These are phyloP conservation scores for Falco berigora DNA, from an alignment of 2,797 vertebrate species.

Conservation along the genomic window DNA sequence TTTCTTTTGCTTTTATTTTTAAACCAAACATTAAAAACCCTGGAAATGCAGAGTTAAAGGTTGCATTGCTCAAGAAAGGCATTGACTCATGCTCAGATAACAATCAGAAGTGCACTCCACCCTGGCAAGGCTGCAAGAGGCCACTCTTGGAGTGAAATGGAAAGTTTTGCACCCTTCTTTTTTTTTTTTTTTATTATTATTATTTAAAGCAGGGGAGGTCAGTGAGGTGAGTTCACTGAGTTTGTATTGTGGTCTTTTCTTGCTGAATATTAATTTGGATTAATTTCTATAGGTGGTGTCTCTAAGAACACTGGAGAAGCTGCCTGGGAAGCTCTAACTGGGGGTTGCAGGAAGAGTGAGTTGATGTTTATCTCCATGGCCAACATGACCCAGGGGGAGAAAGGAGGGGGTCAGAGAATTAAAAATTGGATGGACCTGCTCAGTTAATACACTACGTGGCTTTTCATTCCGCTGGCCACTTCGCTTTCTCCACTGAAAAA, in stretches of 20 bases:
- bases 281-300: neutral
- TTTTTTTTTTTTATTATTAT: neutral
- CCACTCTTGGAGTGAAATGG: neutral
- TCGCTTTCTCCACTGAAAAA: neutral
- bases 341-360: neutral
- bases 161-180: neutral
- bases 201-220: neutral
- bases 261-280: neutral
- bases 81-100: slow-evolving; percentile 13
- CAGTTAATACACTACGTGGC: neutral
- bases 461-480: neutral
- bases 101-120: neutral
- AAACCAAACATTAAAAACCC: slow-evolving; percentile 1
- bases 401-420: neutral
- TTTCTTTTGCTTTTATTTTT: slow-evolving; percentile 57
- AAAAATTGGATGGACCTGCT: neutral
- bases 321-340: neutral
- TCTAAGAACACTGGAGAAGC: neutral
- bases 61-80: neutral
- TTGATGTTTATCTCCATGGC: neutral
- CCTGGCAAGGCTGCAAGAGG: neutral
- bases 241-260: neutral
- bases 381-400: neutral
- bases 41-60: slow-evolving; percentile 38
- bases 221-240: neutral